Percentiles rank a stretch among this genome's conserved stretches.
phyloP scores from a whole-genome alignment of 2,797 vertebrate genomes.

The Cryptoprocta ferox region DNA sequence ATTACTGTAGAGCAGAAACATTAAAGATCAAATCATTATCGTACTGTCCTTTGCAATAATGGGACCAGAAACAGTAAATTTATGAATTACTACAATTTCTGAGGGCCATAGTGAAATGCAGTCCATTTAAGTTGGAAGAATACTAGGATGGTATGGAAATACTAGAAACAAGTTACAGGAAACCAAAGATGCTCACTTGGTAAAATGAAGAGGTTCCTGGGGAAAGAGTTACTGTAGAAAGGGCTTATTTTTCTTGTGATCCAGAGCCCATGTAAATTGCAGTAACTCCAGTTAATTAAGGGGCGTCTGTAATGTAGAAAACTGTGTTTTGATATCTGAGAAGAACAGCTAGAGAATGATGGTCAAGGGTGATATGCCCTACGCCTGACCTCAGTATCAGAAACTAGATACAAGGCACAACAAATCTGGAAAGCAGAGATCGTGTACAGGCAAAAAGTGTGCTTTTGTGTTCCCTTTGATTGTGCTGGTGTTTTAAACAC shows the following conservation, averaged over 20 bases:
- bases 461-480: neutral
- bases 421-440: neutral
- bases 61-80: neutral
- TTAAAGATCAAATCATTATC: neutral
- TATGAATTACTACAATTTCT: neutral
- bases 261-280: neutral
- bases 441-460: neutral
- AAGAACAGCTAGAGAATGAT: constrained; percentile 17
- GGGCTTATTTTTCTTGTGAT: constrained; percentile 34
- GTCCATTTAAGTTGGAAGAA: neutral
- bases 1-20: neutral
- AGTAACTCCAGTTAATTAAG: neutral
- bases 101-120: neutral
- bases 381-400: constrained; percentile 38
- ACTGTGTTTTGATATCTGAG: constrained; percentile 62
- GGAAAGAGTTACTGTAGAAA: neutral
- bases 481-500: neutral
- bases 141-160: neutral
- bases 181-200: neutral
- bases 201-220: neutral
- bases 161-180: neutral
- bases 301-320: constrained; percentile 17
- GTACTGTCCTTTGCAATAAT: neutral
- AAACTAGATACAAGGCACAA: constrained; percentile 57
- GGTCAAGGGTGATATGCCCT: constrained; percentile 56